A percentile compares a stretch with the other conserved stretches of the same genome.
phyloP scores from a whole-genome alignment of 2,888 invertebrate species.

The Bombylius discolor region DNA sequence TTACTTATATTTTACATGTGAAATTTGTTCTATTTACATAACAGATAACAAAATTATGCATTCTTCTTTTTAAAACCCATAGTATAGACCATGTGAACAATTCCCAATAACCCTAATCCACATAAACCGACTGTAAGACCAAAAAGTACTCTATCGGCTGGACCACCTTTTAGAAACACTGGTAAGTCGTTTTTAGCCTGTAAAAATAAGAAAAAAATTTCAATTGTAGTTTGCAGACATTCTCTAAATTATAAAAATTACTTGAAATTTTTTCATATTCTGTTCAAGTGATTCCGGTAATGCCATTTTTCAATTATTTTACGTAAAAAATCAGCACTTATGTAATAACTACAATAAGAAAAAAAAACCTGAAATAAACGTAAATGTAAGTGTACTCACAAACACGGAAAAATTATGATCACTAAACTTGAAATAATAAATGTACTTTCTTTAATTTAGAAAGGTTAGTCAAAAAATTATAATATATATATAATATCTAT shows the following conservation, averaged over 20 bases:
- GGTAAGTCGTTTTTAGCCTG: conserved; percentile 32
- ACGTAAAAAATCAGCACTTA: neutral
- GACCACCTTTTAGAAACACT: conserved; percentile 34
- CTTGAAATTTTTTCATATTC: conserved; percentile 33
- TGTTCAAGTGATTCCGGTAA: conserved; percentile 29
- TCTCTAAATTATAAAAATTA: conserved; percentile 5
- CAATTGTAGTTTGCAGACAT: neutral
- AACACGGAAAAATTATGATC: too few species aligned
- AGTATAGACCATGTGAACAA: conserved; percentile 26
- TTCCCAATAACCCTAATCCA: conserved; percentile 28
- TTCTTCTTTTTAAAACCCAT: conserved; percentile 32
- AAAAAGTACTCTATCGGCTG: conserved; percentile 29
- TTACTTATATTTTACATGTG: too few species aligned
- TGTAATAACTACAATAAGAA: neutral
- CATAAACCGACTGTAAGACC: conserved; percentile 32
- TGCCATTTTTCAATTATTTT: conserved; percentile 21
- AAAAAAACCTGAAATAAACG: too few species aligned
- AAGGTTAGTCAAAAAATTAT: too few species aligned
- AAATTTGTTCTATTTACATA: too few species aligned
- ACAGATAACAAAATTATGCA: neutral
- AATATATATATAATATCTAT: too few species aligned
- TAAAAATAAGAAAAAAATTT: conserved; percentile 8
- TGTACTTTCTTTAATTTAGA: too few species aligned
- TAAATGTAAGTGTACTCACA: too few species aligned
- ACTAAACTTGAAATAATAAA: too few species aligned